These are phyloP conservation scores for Acanthochromis polyacanthus DNA, from an alignment of 2,113 vertebrate genomes.

Conservation along the genomic window DNA sequence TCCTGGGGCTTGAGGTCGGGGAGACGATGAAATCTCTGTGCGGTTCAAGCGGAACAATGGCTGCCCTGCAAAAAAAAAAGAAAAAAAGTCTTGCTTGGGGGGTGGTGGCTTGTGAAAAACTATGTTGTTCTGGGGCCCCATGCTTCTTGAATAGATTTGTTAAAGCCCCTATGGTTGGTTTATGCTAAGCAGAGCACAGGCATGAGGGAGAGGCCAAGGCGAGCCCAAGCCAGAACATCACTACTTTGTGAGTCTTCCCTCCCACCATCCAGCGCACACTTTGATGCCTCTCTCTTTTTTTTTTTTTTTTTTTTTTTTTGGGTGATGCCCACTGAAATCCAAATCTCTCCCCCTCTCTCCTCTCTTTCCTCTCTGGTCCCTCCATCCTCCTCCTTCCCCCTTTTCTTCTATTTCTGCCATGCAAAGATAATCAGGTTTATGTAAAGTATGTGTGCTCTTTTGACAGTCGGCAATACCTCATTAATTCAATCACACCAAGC, in stretches of 20 bases:
- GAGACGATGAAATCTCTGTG: slow-evolving; percentile 85
- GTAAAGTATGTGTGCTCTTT: slow-evolving; percentile 99
- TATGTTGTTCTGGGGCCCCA: slow-evolving; percentile 87
- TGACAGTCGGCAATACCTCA: slow-evolving; percentile 98
- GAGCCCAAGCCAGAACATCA: slow-evolving; percentile 81
- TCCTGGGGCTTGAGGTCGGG: slow-evolving; percentile 75
- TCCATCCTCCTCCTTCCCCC: slow-evolving; percentile 74
- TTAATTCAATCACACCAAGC: slow-evolving; percentile 99
- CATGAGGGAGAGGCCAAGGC: slow-evolving; percentile 84
- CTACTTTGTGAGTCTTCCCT: slow-evolving; percentile 61
- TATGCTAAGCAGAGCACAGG: slow-evolving; percentile 89
- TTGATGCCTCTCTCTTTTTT: slow-evolving; percentile 79
- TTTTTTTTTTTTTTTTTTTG: slow-evolving; percentile 71
- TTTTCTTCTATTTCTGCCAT: slow-evolving; percentile 95
- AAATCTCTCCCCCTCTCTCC: slow-evolving; percentile 79
- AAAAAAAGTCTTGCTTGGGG: slow-evolving; percentile 80
- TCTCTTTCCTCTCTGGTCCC: slow-evolving; percentile 55
- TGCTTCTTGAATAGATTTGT: slow-evolving; percentile 94
- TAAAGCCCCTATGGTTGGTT: slow-evolving; percentile 91
- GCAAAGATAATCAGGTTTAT: slow-evolving; percentile 99
- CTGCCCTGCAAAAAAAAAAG: slow-evolving; percentile 66
- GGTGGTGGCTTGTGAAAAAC: slow-evolving; percentile 88
- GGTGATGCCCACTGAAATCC: slow-evolving; percentile 89
- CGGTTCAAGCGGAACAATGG: slow-evolving; percentile 87
- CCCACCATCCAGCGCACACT: slow-evolving; percentile 80